A percentile compares a stretch with the other conserved stretches of the same genome.
Evolutionary conservation across 2,888 invertebrate genomes (phyloP).

Genomic region (Stenolophus ochropezus): DNA sequence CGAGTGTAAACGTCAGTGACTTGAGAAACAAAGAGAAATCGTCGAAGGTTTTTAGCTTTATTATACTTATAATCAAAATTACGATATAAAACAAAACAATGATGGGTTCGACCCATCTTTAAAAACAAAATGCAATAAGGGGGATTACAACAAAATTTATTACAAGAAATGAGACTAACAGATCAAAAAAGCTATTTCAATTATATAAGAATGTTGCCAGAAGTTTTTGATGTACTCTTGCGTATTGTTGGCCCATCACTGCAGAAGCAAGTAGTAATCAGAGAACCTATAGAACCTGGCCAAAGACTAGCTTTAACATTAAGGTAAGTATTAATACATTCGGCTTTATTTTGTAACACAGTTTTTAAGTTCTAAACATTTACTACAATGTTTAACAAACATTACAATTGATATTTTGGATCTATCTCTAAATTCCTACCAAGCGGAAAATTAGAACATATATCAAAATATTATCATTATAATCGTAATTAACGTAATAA

Average conservation of each 20-base stretch:
- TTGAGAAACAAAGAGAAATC: too few species aligned
- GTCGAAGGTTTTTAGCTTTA: too few species aligned
- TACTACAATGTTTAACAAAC: too few species aligned
- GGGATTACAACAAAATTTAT: slow-evolving; percentile 62
- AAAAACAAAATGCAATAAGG: slow-evolving; percentile 61
- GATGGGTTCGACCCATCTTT: slow-evolving; percentile 63
- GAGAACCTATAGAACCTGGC: slow-evolving; percentile 64
- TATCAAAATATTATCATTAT: slow-evolving; percentile 1
- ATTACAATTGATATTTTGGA: too few species aligned
- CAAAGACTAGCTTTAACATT: slow-evolving; percentile 65
- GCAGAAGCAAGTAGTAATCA: slow-evolving; percentile 57
- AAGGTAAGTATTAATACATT: slow-evolving; percentile 62
- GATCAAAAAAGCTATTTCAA: slow-evolving; percentile 63
- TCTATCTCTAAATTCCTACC: slow-evolving; percentile 33
- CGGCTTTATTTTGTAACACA: too few species aligned
- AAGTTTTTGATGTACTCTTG: slow-evolving; percentile 61
- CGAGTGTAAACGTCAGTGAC: too few species aligned
- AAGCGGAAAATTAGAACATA: not conserved
- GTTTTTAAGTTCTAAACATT: too few species aligned
- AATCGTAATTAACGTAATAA: too few species aligned
- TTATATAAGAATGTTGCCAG: slow-evolving; percentile 62
- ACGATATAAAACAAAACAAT: slow-evolving; percentile 49
- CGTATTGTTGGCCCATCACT: slow-evolving; percentile 61
- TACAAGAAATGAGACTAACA: slow-evolving; percentile 63
- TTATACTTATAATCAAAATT: too few species aligned